phyloP scores from a whole-genome alignment of 2,113 vertebrate species.

The Dasyornis broadbenti region DNA sequence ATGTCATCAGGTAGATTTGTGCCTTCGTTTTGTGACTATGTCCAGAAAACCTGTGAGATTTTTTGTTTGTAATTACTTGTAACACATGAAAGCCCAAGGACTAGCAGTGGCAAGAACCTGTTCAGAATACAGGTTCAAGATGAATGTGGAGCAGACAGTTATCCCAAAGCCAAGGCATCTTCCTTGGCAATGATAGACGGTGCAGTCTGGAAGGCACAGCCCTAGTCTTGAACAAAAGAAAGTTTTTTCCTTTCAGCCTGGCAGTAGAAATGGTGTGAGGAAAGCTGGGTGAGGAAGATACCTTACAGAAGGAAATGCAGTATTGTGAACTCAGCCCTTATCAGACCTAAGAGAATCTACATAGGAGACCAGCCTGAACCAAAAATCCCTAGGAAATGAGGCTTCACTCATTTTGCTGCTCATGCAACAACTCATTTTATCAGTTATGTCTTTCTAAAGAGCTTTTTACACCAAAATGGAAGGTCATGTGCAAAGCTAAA shows the following conservation, averaged over 20 bases:
- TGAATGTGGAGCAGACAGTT: background rate
- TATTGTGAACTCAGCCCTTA: background rate
- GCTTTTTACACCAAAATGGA: background rate
- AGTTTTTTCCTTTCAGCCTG: background rate
- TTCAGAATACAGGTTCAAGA: background rate
- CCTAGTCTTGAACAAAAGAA: background rate
- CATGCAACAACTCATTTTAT: background rate
- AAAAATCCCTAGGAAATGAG: background rate
- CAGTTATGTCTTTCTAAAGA: background rate
- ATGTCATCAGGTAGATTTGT: background rate
- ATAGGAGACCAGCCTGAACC: background rate
- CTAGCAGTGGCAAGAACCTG: background rate
- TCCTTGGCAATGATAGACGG: background rate
- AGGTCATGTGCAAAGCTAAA: background rate
- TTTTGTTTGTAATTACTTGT: background rate
- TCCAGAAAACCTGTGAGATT: background rate
- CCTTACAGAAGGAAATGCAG: background rate
- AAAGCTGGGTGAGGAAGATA: background rate
- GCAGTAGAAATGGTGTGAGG: background rate
- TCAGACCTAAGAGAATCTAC: background rate
- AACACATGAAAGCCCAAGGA: background rate
- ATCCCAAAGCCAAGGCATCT: background rate
- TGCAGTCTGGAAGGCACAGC: background rate
- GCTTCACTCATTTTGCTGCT: background rate
- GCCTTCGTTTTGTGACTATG: background rate